These are phyloP conservation scores for Leptinotarsa texana DNA, from an alignment of 1,140 invertebrate species.

Conservation along the genomic window DNA sequence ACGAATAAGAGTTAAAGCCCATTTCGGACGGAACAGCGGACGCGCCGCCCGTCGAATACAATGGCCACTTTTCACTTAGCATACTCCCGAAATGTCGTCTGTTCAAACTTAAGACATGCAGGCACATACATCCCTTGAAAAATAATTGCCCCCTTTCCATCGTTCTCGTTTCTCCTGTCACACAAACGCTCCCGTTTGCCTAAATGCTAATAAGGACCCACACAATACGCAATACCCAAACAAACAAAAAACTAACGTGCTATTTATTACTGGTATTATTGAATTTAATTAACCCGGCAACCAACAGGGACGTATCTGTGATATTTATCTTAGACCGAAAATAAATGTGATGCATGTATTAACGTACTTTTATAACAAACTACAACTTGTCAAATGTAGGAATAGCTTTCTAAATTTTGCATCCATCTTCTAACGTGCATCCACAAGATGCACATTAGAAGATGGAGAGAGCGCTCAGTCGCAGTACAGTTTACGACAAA, in stretches of 20 bases:
- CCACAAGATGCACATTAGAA: no score
- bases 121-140: conserved; percentile 40
- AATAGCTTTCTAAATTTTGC: no score
- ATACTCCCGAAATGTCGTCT: conserved; percentile 46
- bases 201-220: conserved; percentile 47
- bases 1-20: conserved; percentile 21
- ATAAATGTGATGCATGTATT: no score
- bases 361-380: no score
- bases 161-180: conserved; percentile 11
- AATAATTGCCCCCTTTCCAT: conserved; percentile 45
- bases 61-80: conserved; percentile 53
- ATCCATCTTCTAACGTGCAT: no score
- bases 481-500: no score
- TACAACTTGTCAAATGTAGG: no score
- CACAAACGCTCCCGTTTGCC: conserved; percentile 38
- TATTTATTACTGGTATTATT: conserved; percentile 30
- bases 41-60: conserved; percentile 48
- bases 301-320: not conserved
- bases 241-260: conserved; percentile 23
- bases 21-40: conserved; percentile 10
- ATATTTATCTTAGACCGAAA: not conserved
- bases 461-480: no score
- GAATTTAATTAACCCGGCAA: conserved; percentile 27
- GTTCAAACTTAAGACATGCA: conserved; percentile 30
- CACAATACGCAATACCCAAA: conserved; percentile 18